phyloP scores from a whole-genome alignment of 1,140 invertebrate species.

The Eubasilissa regina region DNA sequence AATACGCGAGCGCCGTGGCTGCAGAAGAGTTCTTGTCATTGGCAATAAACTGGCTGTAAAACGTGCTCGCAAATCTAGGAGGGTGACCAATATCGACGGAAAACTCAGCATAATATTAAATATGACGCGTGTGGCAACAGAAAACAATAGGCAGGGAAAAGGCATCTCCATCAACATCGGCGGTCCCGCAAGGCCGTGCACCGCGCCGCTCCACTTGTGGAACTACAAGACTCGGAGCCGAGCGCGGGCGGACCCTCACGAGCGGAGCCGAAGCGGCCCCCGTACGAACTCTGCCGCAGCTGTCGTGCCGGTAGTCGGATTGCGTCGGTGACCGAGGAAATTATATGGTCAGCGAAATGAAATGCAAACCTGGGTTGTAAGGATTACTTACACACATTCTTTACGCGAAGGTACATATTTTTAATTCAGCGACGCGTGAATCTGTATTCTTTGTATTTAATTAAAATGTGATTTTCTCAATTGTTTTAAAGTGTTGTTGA shows the following conservation, averaged over 20 bases:
- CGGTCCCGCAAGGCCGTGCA: neutral
- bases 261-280: neutral
- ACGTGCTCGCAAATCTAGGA: conserved; percentile 27
- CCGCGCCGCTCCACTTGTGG: neutral
- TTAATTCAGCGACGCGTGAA: too few species aligned
- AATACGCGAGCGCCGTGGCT: neutral
- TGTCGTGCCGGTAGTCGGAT: neutral
- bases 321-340: neutral
- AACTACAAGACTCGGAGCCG: neutral
- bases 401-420: too few species aligned
- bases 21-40: conserved; percentile 4
- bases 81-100: conserved; percentile 31
- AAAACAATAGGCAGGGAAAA: conserved; percentile 34
- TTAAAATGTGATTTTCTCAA: too few species aligned
- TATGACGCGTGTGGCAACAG: conserved; percentile 3
- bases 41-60: conserved; percentile 27
- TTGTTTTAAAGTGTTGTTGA: too few species aligned
- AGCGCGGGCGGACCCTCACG: neutral
- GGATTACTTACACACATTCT: too few species aligned
- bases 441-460: too few species aligned
- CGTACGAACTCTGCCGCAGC: neutral
- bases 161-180: conserved; percentile 33
- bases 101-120: neutral
- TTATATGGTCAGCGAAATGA: neutral
- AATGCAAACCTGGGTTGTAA: too few species aligned